Base-by-base conservation (phyloP, 2,888 invertebrate species). In the Parnassius glacialis region DNA sequence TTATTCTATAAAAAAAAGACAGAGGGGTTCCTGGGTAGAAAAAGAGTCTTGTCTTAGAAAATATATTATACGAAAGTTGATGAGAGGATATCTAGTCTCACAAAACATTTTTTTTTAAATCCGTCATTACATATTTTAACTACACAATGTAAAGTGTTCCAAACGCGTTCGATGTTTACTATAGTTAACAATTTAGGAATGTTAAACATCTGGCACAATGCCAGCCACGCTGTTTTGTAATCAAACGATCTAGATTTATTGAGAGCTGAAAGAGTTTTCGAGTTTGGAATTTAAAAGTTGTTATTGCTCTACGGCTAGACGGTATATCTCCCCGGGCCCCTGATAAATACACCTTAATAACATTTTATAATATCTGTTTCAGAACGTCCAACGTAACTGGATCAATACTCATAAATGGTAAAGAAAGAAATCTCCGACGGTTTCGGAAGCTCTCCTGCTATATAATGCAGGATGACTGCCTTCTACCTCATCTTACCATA, bases 391-490 rank as follows among this genome's bases (percentile, higher is more conserved):
- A 96, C 77, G 92, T 98, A 34, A 95, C 94, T 72, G 98, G 98
- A 9, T 94, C 95, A 42, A 96, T 98, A 66, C 87, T 95, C 62
- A 97, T 98, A 74, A 98, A 98, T 80, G 97, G 97, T 53, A 96
- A 96, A 76, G 96, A 96, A 69, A 91, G 98, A 59, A 97, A 97
- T 85, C 91, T 97, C 52, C 92, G 98, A 48, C 93, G 96, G 65
- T 98, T 98, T 87, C 94, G 98, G 44, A 98, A 98, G 83, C 94
- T 97, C 86, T 97, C 98, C 12, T 98, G 98, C 80, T 98, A 98
- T 88, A 98, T 99, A 71, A 98, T 98, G 98, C 98, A 99, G 82
- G 97, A 97, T 76, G 97, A 97, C 83, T 95, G 96, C 68, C 89
- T 98, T 1, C 93, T 97, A 58, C 97, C 97, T 1, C 97, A 98